phyloP scores from a whole-genome alignment of 2,113 vertebrate species.

The Nipponia nippon region DNA sequence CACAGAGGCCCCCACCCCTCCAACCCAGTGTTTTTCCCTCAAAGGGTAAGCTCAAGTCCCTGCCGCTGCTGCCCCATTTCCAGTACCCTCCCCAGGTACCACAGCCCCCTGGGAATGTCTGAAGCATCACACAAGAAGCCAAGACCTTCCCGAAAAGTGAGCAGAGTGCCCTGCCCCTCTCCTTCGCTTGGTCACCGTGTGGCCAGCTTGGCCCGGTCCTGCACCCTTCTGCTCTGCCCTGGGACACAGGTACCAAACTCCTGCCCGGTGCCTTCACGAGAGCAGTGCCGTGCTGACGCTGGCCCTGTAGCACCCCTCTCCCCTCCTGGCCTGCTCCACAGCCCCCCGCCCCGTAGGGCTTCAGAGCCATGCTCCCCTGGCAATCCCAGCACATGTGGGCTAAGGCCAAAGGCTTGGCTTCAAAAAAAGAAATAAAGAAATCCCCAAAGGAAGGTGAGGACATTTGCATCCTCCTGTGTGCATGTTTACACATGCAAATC shows the following conservation, averaged over 20 bases:
- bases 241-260: background rate
- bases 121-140: background rate
- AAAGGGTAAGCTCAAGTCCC: background rate
- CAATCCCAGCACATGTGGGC: background rate
- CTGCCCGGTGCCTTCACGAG: background rate
- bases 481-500: conserved; percentile 21
- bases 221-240: background rate
- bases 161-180: background rate
- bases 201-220: background rate
- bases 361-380: background rate
- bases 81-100: background rate
- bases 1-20: background rate
- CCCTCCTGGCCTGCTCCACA: background rate
- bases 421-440: background rate
- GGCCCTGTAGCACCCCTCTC: background rate
- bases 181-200: rapidly evolving
- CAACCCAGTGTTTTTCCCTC: background rate
- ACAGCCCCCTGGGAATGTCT: background rate
- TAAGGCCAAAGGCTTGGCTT: background rate
- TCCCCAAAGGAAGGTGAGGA: background rate
- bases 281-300: background rate
- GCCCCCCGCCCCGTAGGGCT: no score
- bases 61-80: background rate
- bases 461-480: background rate
- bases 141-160: background rate